A percentile compares a stretch with the other conserved stretches of the same genome.
These are phyloP conservation scores for Drosophila littoralis DNA, from an alignment of 1,140 invertebrate species.

Conservation along the genomic window DNA sequence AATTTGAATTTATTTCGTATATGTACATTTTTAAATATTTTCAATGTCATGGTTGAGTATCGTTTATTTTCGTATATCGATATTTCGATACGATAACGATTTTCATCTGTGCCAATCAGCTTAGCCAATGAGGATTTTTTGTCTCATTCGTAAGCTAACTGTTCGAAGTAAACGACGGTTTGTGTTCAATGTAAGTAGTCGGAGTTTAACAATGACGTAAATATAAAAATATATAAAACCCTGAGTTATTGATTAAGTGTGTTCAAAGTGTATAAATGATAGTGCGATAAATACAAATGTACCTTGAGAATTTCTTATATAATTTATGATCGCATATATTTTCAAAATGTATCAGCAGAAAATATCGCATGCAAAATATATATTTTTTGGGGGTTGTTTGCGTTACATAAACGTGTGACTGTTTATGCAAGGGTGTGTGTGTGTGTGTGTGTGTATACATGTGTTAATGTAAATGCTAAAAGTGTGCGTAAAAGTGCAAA, in stretches of 20 bases:
- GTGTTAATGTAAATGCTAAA: constrained; percentile 17
- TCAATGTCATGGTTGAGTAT: not conserved
- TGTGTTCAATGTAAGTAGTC: constrained; percentile 79
- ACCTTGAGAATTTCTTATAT: constrained; percentile 29
- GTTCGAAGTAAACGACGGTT: constrained; percentile 59
- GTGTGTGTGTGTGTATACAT: constrained; percentile 27
- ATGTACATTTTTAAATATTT: not conserved
- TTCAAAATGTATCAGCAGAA: constrained; percentile 6
- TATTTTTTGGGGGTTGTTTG: constrained; percentile 69
- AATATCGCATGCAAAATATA: constrained; percentile 22
- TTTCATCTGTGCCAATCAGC: not conserved
- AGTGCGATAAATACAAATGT: constrained; percentile 2
- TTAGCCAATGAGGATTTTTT: constrained; percentile 30
- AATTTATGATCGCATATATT: constrained; percentile 15
- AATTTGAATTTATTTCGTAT: too few relatives aligned
- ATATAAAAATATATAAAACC: constrained; percentile 38
- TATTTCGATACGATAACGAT: constrained; percentile 5
- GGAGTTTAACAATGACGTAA: constrained; percentile 70
- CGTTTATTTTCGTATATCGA: constrained; percentile 3
- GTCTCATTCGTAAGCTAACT: constrained; percentile 68
- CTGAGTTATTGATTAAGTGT: constrained; percentile 30
- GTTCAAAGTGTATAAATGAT: constrained; percentile 23
- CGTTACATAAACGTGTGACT: constrained; percentile 71
- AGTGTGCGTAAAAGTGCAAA: constrained; percentile 29
- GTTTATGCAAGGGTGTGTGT: constrained; percentile 30